phyloP scores from a whole-genome alignment of 2,113 vertebrate genomes.

The Nesospiza acunhae region DNA sequence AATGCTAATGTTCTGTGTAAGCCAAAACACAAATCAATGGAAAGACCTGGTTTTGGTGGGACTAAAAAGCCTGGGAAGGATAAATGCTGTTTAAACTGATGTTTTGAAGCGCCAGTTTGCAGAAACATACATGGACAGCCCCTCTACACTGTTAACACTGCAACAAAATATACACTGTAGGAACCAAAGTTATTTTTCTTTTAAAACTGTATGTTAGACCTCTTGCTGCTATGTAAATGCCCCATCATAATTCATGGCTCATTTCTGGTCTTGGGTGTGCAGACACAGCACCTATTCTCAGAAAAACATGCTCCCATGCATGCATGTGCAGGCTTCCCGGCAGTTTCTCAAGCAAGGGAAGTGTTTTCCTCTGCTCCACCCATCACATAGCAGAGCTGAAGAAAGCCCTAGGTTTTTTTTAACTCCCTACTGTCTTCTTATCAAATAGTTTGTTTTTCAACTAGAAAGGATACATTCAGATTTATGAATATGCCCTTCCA shows the following conservation, averaged over 20 bases:
- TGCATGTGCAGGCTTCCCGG: conserved; percentile 25
- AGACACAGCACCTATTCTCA: conserved; percentile 8
- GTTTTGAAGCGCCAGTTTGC: neutral
- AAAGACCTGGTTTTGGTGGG: neutral
- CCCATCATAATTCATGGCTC: neutral
- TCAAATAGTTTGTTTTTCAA: conserved; percentile 24
- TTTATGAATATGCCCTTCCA: neutral
- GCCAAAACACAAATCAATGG: neutral
- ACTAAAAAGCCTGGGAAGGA: neutral
- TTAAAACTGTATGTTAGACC: neutral
- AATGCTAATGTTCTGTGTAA: neutral
- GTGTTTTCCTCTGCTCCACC: conserved; percentile 28
- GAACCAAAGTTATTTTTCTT: neutral
- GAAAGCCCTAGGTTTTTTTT: conserved; percentile 13
- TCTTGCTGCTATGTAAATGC: neutral
- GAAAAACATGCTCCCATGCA: conserved; percentile 13
- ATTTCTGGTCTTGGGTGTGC: conserved; percentile 25
- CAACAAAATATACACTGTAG: neutral
- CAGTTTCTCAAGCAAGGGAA: conserved; percentile 40
- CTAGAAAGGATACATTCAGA: neutral
- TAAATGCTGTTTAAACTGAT: neutral
- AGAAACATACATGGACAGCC: neutral
- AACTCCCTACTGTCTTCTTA: conserved; percentile 14
- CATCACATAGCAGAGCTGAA: conserved; percentile 16
- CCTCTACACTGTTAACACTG: neutral